Evolutionary conservation across 2,113 vertebrate genomes (phyloP).

Genomic region (Terrapene triunguis): DNA sequence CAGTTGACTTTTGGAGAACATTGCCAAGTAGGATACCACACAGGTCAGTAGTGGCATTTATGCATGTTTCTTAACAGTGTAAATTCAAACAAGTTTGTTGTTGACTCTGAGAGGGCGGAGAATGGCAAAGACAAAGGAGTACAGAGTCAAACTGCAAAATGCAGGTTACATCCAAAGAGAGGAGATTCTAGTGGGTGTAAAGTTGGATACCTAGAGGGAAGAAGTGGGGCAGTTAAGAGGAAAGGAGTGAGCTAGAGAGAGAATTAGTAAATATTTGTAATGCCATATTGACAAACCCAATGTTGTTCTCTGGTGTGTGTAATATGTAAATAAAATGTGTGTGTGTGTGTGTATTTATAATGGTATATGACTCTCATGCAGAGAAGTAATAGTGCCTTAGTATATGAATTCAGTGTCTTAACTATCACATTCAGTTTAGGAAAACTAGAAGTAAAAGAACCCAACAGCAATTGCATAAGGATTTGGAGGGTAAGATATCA

Average conservation of each 20-base stretch:
- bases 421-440: neutral
- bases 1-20: neutral
- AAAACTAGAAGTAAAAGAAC: neutral
- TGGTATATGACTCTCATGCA: neutral
- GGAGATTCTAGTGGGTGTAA: neutral
- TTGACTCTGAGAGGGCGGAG: neutral
- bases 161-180: neutral
- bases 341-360: neutral
- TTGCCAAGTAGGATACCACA: fast-evolving
- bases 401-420: neutral
- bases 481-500: neutral
- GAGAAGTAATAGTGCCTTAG: neutral
- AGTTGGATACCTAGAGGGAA: neutral
- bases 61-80: neutral
- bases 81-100: neutral
- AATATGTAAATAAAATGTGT: neutral
- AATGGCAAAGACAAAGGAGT: neutral
- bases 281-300: neutral
- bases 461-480: neutral
- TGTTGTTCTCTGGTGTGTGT: neutral
- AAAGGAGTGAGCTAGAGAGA: fast-evolving
- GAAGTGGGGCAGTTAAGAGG: neutral
- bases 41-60: slow-evolving; percentile 38
- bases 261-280: neutral
- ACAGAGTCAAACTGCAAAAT: neutral